Evolutionary conservation across 2,888 invertebrate genomes (phyloP), one percentile per base, ranked within the genome.

Genomic region (Labia minor): DNA sequence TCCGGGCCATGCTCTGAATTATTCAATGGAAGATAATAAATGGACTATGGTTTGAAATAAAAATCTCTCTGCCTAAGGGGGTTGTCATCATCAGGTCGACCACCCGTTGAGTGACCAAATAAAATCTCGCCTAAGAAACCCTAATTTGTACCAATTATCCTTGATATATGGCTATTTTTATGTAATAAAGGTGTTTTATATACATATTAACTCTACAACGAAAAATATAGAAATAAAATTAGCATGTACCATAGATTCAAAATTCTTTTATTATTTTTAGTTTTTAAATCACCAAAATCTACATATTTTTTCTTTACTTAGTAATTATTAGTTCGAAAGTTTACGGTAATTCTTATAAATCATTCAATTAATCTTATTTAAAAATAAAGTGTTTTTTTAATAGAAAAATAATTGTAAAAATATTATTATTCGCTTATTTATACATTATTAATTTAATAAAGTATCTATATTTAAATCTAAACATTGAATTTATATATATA

Each of bases 141-240:
- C 49, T 49, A 49, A 49, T 49, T 49, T 49, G 49, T 49, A n/a
- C 49, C 49, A 49, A 49, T 49, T 49, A 49, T 49, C 49, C 49
- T 49, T 49, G 49, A 49, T 49, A 49, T 49, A 49, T 49, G 49
- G 49, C 14, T 14, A 49, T 49, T 49, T 49, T 49, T 49, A 49
- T 49, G 49, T 49, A 49, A 49, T 49, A 49, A 49, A 49, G 49
- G 49, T 49, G 49, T 49, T 49, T 49, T 49, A 49, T 49, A n/a
- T n/a, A n/a, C n/a, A 49, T 49, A 49, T 49, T 49, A 49, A 49
- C n/a, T n/a, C n/a, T 14, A 49, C 49, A 3, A 8, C 49, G 16
- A n/a, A n/a, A 49, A 49, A 49, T 49, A 49, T 49, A 49, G 49
- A 49, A 49, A 49, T 49, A 49, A 49, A 49, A 49, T 49, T 49